Conservation (phyloP, 2,888 invertebrate species). For the Nephrocerus scutellatus region DNA sequence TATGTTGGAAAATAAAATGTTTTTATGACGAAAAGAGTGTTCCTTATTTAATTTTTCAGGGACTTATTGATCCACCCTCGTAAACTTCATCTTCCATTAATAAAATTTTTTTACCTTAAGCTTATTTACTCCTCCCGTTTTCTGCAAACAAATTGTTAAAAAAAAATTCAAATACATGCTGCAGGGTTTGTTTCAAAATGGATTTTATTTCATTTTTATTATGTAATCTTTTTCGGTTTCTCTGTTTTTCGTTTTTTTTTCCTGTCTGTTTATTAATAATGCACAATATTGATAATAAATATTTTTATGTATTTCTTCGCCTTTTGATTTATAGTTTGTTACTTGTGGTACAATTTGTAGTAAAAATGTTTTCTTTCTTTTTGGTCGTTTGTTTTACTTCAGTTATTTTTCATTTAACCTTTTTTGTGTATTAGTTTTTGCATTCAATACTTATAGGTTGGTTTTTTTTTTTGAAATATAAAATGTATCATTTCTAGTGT, state of each 20-base stretch:
- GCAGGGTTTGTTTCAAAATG: too few species aligned
- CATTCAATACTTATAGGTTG: constrained; percentile 32
- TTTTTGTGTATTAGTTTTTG: constrained; percentile 22
- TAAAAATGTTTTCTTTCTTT: constrained; percentile 21
- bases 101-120: too few species aligned
- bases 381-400: constrained; percentile 15
- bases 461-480: constrained; percentile 6
- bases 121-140: too few species aligned
- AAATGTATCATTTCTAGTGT: constrained; percentile 8
- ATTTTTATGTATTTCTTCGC: neutral
- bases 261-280: constrained; percentile 10
- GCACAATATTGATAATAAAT: constrained; percentile 4
- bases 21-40: too few species aligned
- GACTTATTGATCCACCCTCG: too few species aligned
- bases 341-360: constrained; percentile 6
- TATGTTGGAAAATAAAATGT: too few species aligned
- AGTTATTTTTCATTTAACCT: constrained; percentile 17
- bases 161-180: too few species aligned
- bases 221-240: too few species aligned
- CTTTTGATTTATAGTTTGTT: neutral
- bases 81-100: too few species aligned
- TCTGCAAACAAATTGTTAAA: too few species aligned
- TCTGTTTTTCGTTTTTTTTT: constrained; percentile 3
- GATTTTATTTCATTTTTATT: too few species aligned
- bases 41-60: too few species aligned